phyloP scores from a whole-genome alignment of 53 echinoderm and acorn worm genomes.

The Holothuria leucospilota region DNA sequence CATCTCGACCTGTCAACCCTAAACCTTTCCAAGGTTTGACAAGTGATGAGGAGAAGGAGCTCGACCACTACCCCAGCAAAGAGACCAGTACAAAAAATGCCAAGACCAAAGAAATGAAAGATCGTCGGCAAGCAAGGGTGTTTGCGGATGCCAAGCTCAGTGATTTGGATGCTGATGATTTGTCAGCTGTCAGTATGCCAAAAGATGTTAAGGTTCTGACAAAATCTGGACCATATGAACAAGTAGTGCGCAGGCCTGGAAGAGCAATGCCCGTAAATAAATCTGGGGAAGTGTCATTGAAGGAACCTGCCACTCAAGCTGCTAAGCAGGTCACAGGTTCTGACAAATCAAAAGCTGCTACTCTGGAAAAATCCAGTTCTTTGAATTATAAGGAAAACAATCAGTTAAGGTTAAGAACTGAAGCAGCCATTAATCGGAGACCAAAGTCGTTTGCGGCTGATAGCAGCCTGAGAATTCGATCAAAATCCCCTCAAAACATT shows the following conservation, averaged over 20 bases:
- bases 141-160: slow-evolving; percentile 61
- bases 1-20: slow-evolving; percentile 67
- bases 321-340: not conserved
- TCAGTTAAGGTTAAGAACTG: slow-evolving; percentile 34
- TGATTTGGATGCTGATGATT: slow-evolving; percentile 39
- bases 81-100: slow-evolving; percentile 59
- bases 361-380: slow-evolving; percentile 34
- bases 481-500: slow-evolving; percentile 21
- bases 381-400: slow-evolving; percentile 65
- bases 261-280: slow-evolving; percentile 40
- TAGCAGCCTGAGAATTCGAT: slow-evolving; percentile 5
- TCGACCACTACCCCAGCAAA: slow-evolving; percentile 77
- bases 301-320: not conserved
- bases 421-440: slow-evolving; percentile 40
- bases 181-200: slow-evolving; percentile 25
- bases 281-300: not conserved
- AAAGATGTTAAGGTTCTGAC: slow-evolving; percentile 43
- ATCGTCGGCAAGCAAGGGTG: slow-evolving; percentile 75
- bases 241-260: slow-evolving; percentile 27
- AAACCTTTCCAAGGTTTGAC: slow-evolving; percentile 87
- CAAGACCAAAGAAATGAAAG: slow-evolving; percentile 63
- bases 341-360: slow-evolving; percentile 24
- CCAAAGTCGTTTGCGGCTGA: slow-evolving; percentile 49
- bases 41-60: slow-evolving; percentile 81
- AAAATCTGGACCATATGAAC: slow-evolving; percentile 13